Percentiles rank a stretch among this genome's conserved stretches.
Evolutionary conservation across 2,797 vertebrate genomes (phyloP).

Genomic region (Pyrrhura leucotis): DNA sequence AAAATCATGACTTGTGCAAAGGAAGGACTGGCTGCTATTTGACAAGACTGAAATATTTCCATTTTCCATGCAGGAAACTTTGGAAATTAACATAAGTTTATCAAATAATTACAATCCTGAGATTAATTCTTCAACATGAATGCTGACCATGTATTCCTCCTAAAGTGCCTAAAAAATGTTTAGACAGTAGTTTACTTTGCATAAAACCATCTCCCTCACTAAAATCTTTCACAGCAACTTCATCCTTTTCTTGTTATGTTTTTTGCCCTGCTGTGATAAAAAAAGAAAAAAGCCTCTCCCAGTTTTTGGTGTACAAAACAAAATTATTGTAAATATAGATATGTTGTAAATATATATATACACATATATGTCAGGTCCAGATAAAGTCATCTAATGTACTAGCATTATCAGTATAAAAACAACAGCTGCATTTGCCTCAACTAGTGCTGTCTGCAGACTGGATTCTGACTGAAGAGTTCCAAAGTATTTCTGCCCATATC

Average conservation of each 20-base stretch:
- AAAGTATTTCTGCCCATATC: not conserved
- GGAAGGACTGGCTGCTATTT: not conserved
- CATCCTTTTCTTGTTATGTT: slow-evolving; percentile 14
- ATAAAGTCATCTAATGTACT: not conserved
- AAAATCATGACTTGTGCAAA: not conserved
- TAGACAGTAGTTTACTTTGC: slow-evolving; percentile 2
- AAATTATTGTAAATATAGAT: not conserved
- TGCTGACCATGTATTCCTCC: not conserved
- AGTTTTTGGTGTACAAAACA: not conserved
- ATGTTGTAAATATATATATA: no score
- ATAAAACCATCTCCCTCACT: slow-evolving; percentile 19
- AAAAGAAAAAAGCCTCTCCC: not conserved
- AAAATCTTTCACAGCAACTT: not conserved
- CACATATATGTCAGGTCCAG: not conserved
- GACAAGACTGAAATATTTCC: slow-evolving; percentile 25
- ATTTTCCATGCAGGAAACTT: not conserved
- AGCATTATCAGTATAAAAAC: not conserved
- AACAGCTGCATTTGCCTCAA: not conserved
- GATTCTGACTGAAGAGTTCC: not conserved
- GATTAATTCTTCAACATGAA: slow-evolving; percentile 16
- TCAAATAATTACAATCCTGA: not conserved
- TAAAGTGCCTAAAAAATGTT: not conserved
- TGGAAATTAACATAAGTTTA: not conserved
- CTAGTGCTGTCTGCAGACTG: not conserved
- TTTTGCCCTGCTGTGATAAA: not conserved